These are phyloP conservation scores for Dicranocentrus wangi DNA, from an alignment of 2,888 invertebrate species.

Conservation along the genomic window DNA sequence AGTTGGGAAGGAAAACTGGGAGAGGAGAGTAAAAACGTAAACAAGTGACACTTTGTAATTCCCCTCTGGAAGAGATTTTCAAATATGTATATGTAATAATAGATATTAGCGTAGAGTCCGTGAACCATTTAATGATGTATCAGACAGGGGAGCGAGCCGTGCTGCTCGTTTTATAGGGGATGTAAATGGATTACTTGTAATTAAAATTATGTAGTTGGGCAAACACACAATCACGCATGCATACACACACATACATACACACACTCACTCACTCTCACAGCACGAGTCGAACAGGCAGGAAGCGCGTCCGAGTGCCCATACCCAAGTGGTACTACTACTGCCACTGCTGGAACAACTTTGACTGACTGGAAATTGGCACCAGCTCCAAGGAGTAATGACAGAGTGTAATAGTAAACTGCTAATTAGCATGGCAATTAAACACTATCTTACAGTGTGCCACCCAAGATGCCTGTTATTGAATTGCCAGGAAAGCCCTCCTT, in stretches of 20 bases:
- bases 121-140: neutral
- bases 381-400: conserved; percentile 2
- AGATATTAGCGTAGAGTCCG: neutral
- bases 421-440: conserved; percentile 28
- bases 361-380: conserved; percentile 10
- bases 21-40: neutral
- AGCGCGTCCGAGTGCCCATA: too few species aligned
- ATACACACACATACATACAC: too few species aligned
- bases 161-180: neutral
- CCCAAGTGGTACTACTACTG: too few species aligned
- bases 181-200: conserved; percentile 17
- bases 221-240: too few species aligned
- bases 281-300: too few species aligned
- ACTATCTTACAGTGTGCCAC: conserved; percentile 10
- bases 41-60: conserved; percentile 11
- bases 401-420: conserved; percentile 17
- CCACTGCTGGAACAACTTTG: neutral
- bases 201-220: neutral
- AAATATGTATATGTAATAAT: neutral
- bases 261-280: too few species aligned
- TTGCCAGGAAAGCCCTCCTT: too few species aligned
- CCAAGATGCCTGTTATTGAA: neutral
- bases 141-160: neutral
- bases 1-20: neutral
- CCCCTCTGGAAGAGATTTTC: neutral